Evolutionary conservation across 2,888 invertebrate species (phyloP).

Genomic region (Lasius platythorax): DNA sequence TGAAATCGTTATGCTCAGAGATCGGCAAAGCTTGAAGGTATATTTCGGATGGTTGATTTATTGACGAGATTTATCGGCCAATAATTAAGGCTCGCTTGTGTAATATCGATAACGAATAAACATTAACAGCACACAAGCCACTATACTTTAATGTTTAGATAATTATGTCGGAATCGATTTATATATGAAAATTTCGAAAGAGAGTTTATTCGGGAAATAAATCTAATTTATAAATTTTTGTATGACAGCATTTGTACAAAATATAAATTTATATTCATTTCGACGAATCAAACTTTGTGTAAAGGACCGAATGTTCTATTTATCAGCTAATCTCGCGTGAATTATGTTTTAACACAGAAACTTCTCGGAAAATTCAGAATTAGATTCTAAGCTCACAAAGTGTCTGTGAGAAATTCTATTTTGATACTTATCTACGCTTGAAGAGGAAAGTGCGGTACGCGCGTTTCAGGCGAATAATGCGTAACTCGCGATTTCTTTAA

Average conservation of each 20-base stretch:
- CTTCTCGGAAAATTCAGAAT: not conserved
- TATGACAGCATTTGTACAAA: not conserved
- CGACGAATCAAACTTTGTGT: not conserved
- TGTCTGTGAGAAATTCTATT: not conserved
- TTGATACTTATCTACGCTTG: not conserved
- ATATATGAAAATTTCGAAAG: not conserved
- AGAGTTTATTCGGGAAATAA: not conserved
- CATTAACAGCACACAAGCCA: not conserved
- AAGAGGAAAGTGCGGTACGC: conserved; percentile 26
- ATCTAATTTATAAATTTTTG: not conserved
- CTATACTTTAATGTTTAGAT: not conserved
- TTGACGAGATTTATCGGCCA: not conserved
- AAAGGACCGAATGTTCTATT: not conserved
- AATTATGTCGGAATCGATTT: not conserved
- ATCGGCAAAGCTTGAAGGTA: not conserved
- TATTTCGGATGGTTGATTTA: not conserved
- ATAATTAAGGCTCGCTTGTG: not conserved
- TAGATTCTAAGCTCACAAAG: not conserved
- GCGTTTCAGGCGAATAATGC: conserved; percentile 25
- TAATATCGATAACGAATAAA: not conserved
- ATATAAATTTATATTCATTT: not conserved
- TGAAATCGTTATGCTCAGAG: not conserved
- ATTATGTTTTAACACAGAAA: not conserved
- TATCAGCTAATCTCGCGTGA: not conserved
- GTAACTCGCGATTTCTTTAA: conserved; percentile 42